Evolutionary conservation across 2,888 invertebrate species (phyloP), one percentile per base, ranked within the genome.

Genomic region (Thecophora atra): DNA sequence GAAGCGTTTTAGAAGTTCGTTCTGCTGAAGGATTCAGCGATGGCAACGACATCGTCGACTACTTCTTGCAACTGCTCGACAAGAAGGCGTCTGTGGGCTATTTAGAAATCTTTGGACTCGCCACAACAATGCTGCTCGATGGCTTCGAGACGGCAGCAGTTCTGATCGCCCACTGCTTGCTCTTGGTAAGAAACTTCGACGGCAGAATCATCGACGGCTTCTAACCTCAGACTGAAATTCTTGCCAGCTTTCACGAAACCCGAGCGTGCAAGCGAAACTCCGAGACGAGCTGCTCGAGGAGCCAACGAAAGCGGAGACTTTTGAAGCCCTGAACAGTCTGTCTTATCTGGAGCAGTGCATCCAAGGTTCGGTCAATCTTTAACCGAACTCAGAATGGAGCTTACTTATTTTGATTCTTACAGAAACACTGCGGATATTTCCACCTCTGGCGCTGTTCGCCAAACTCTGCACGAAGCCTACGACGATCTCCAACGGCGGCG

Each of bases 311-410:
- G 71, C 77, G n/a, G 71, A 77, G 3, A 73, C 73, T 13, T 81
- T 78, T 73, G 81, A 83, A 47, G 74, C 70, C 21, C 44, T 83
- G 7, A 78, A 73, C 54, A 79, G 79, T 1, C 72, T 82, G 5
- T 74, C 79, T 1, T 84, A 81, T 71, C 77, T 84, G 63, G 83
- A 84, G 47, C 81, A 81, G 66, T 81, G 81, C 66, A 37, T 83
- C 19, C 77, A 81, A 54, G 82, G 81, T 81, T 67, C 19, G 24
- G 13, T 24, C 21, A 21, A 26, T 54, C 24, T 6, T 54, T 24
- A 24, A 19, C 5, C 19, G 13, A 4, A 8, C 11, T 15, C 17
- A n/a, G 17, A 51, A n/a, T 51, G 5, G n/a, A n/a, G 15, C 13
- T 4, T 17, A 8, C 17, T 51, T 51, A 11, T 37, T 37, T 11